Conservation (phyloP, 2,797 vertebrate species). For the Mus spretus region DNA sequence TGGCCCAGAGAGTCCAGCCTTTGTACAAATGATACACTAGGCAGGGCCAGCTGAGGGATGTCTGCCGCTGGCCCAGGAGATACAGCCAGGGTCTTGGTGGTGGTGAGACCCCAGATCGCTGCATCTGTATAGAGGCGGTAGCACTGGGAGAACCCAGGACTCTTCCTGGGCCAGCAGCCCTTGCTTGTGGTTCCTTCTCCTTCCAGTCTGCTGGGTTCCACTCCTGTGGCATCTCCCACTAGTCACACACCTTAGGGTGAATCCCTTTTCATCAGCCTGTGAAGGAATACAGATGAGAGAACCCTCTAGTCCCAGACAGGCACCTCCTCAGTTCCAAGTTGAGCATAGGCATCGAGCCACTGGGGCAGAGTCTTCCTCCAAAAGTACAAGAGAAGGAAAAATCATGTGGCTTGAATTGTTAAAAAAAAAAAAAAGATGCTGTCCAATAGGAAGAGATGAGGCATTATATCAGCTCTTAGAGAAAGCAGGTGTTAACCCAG, state of each 20-base stretch:
- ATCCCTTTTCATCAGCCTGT: not conserved
- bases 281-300: not conserved
- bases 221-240: not conserved
- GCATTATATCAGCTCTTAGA: not conserved
- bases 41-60: not conserved
- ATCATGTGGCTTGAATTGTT: not conserved
- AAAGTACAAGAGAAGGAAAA: not conserved
- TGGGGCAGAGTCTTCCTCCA: not conserved
- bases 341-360: not conserved
- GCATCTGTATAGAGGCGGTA: not conserved
- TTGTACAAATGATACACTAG: not conserved
- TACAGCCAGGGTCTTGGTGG: not conserved
- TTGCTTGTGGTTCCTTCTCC: not conserved
- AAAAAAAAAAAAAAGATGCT: not conserved
- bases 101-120: not conserved
- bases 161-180: not conserved
- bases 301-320: rapidly evolving
- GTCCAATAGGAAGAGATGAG: not conserved
- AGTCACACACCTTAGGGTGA: rapidly evolving
- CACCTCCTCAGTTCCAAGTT: not conserved
- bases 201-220: not conserved
- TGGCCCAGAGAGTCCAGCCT: not conserved
- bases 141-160: not conserved
- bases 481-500: not conserved
- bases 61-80: not conserved